Evolutionary conservation across 92 coral and sea anemone species (phyloP).

Genomic region (Anthopleura xanthogrammica): DNA sequence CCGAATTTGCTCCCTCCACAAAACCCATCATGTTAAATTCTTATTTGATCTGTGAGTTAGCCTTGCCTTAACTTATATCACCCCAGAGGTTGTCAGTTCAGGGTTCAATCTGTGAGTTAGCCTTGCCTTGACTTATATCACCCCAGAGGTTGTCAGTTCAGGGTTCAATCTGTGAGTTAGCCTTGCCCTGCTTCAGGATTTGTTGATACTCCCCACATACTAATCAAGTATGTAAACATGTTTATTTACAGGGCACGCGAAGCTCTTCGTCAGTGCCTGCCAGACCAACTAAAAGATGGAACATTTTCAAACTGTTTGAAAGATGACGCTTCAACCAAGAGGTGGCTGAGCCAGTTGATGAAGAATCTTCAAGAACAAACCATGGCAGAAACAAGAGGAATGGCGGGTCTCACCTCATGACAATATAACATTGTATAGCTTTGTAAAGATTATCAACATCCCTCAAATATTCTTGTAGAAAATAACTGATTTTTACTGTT

Average conservation of each 20-base stretch:
- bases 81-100: too few species aligned
- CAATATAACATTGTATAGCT: constrained; percentile 2
- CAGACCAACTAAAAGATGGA: constrained; percentile 98
- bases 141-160: too few species aligned
- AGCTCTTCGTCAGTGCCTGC: constrained; percentile 95
- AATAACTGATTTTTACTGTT: neutral
- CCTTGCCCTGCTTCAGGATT: too few species aligned
- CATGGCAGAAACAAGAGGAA: constrained; percentile 85
- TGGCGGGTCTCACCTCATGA: constrained; percentile 79
- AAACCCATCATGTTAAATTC: too few species aligned
- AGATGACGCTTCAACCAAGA: constrained; percentile 94
- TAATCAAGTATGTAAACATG: neutral
- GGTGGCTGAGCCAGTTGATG: constrained; percentile 98
- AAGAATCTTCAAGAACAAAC: constrained; percentile 91
- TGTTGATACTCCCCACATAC: neutral
- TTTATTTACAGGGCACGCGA: constrained; percentile 79
- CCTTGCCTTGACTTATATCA: too few species aligned
- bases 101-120: too few species aligned
- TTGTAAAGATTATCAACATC: constrained; percentile 1
- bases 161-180: too few species aligned
- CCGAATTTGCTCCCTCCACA: too few species aligned
- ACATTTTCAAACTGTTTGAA: constrained; percentile 93
- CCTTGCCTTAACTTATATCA: too few species aligned
- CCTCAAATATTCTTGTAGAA: neutral
- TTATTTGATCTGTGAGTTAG: too few species aligned